Base-by-base conservation (phyloP, 2,797 vertebrate species). In the Momotus momota region DNA sequence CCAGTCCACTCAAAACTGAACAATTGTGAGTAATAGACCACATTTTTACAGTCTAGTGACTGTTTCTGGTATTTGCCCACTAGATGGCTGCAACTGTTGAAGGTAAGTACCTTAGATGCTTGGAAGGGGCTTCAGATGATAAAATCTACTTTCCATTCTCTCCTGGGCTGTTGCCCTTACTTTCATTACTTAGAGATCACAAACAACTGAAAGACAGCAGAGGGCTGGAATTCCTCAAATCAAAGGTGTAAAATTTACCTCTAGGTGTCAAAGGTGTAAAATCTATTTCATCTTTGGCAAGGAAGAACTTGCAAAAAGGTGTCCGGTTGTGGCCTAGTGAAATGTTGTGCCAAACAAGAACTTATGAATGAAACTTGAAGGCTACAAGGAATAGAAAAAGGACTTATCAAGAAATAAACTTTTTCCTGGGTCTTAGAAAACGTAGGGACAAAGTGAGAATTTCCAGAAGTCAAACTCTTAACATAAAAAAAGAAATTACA, bases 51-150 rank as follows among this genome's bases (percentile, higher is more conserved):
- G 46, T 46, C 14, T 49, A 27, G 74, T 45, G 54, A 49, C 51
- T 85, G 22, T 90, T 97, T 94, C 81, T 96, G 96, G 29, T 81
- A 84, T 84, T 86, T 94, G 81, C 93, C 88, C 89, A 93, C 94
- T 96, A 96, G 96, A 94, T 96, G 94, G 94, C 96, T 97, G 92
- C 78, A 95, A 92, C 40, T 95, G 84, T 95, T 95, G 94, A 95
- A 96, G 87, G 74, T 93, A 75, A 86, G 21, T 78, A 86, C 70
- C 81, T 92, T 57, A 51, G 9, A 15, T 2, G 12, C 20, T 88
- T 90, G 79, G 71, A 81, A 93, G 90, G 64, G 64, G 33, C 89
- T 86, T 88, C 81, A 77, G 48, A 51, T 72, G 51, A 23, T 46
- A 86, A 62, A 61, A 95, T 89, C 21, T 82, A 26, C 75, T 91